These are phyloP conservation scores for Neolamprologus sp. DNA, from an alignment of 2,113 vertebrate genomes.

Conservation along the genomic window DNA sequence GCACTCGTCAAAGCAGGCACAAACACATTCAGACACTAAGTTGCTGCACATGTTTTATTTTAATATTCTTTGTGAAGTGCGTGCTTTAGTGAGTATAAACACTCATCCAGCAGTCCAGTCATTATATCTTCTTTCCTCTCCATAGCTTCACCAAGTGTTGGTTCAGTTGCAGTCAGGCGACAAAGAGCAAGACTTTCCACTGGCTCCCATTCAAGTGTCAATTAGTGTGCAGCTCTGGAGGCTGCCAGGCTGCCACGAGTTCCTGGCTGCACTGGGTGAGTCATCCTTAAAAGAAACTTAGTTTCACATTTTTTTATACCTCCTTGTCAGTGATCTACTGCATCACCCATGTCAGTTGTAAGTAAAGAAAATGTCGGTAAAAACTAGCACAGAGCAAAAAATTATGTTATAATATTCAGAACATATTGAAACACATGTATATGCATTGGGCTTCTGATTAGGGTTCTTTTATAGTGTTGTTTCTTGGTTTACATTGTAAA, in stretches of 20 bases:
- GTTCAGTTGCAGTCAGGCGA: constrained; percentile 87
- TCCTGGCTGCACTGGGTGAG: constrained; percentile 92
- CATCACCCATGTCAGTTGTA: neutral
- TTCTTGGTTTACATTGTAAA: neutral
- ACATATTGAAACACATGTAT: neutral
- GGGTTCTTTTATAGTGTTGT: neutral
- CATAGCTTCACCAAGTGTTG: constrained; percentile 91
- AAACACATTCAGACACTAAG: neutral
- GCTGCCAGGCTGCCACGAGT: constrained; percentile 92
- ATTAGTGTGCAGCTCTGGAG: constrained; percentile 96
- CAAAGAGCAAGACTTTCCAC: constrained; percentile 86
- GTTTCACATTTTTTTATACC: neutral
- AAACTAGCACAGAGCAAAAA: neutral
- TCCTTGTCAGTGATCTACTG: neutral
- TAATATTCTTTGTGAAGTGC: neutral
- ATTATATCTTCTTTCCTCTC: neutral
- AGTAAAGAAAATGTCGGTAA: neutral
- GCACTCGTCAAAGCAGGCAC: neutral
- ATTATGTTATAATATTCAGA: neutral
- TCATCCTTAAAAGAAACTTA: neutral
- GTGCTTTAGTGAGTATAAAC: neutral
- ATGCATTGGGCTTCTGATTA: neutral
- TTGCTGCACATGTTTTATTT: neutral
- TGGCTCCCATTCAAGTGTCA: constrained; percentile 85
- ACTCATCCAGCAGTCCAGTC: neutral